phyloP scores from a whole-genome alignment of 2,113 vertebrate species.

The Rallus limicola region DNA sequence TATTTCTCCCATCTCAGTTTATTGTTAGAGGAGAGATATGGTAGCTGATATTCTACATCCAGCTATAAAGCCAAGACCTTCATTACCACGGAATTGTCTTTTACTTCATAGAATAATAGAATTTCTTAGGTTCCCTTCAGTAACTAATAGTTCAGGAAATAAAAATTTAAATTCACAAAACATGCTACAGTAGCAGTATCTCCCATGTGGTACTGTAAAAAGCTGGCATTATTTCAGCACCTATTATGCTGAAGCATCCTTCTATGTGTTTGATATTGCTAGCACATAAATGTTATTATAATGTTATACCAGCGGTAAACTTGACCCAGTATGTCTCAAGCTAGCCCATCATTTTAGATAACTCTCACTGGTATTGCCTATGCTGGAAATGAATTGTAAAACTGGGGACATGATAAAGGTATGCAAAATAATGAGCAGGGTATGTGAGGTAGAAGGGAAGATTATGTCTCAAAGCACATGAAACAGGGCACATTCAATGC shows the following conservation, averaged over 20 bases:
- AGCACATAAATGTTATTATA: neutral
- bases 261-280: neutral
- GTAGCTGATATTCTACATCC: neutral
- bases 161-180: neutral
- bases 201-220: neutral
- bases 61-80: neutral
- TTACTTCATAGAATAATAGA: neutral
- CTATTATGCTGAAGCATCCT: neutral
- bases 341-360: neutral
- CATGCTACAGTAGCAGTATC: neutral
- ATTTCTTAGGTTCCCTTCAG: neutral
- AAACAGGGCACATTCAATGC: neutral
- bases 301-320: neutral
- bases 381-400: neutral
- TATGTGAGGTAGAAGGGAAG: neutral
- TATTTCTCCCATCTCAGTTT: neutral
- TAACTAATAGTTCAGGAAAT: neutral
- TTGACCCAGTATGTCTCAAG: neutral
- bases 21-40: neutral
- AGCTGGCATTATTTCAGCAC: neutral
- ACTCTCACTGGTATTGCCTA: neutral
- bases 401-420: neutral
- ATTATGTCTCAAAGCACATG: neutral
- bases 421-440: neutral
- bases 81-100: neutral